Evolutionary conservation across 2,888 invertebrate genomes (phyloP), one percentile per base, ranked within the genome.

Genomic region (Cheilosia grossa): DNA sequence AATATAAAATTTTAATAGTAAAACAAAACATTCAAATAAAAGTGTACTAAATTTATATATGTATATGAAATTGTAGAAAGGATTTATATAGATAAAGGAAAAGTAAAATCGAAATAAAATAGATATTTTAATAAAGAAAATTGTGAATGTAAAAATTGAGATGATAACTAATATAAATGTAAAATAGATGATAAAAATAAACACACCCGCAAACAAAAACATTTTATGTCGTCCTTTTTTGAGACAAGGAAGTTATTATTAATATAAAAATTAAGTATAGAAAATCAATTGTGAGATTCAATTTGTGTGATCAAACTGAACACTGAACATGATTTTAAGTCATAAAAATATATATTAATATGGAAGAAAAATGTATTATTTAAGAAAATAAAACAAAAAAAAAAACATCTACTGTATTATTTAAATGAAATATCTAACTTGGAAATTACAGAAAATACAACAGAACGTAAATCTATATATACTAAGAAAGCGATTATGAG

Each of bases 271-370:
- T 54, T 30, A 13, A 58, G 15, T n/a, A 72, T 37, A 64, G 21
- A 72, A 85, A 85, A 82, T 81, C 70, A 85, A 86, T 86, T 86
- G 86, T 86, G 86, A 86, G 73, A 86, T 82, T 86, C 77, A 82
- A 86, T 86, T 86, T 72, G 82, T 73, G 86, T 86, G 86, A 86
- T 86, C 73, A 77, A 64, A 63, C 72, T 82, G 82, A 82, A 86
- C 82, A 77, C 73, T 86, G 61, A 86, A 78, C 67, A 82, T 86
- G 82, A 82, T 86, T 86, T 78, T 78, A 81, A 86, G 86, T 86
- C 82, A 85, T 85, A 75, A 79, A 66, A 74, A 79, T 78, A 86
- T 75, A 72, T 87, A 86, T 79, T 82, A 61, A 58, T 77, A 82
- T 54, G 66, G 59, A 86, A 33, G 40, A 59, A 58, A 58, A 72